Conservation (phyloP, 2,797 vertebrate genomes). For the Sebastolobus altivelis region DNA sequence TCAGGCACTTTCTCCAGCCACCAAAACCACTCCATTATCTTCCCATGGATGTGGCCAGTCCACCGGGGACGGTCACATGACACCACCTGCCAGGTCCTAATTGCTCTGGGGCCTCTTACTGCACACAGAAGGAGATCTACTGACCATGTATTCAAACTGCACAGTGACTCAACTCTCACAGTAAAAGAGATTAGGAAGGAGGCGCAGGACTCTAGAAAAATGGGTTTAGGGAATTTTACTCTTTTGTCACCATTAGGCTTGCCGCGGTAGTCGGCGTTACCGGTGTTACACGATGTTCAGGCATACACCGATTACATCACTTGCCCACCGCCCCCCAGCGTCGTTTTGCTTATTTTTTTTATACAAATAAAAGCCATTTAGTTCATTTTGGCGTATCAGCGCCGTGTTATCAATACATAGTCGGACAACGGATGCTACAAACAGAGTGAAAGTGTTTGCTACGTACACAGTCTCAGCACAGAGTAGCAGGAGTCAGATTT, state of each 20-base stretch:
- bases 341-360: too few species aligned
- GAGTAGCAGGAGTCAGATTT: too few species aligned
- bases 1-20: conserved; percentile 85
- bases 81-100: conserved; percentile 77
- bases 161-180: conserved; percentile 18
- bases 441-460: too few species aligned
- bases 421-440: too few species aligned
- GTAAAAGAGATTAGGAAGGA: conserved; percentile 10
- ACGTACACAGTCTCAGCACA: too few species aligned
- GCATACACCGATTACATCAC: too few species aligned
- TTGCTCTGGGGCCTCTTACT: conserved; percentile 68
- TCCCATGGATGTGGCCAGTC: conserved; percentile 73
- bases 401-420: too few species aligned
- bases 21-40: conserved; percentile 83
- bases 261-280: too few species aligned
- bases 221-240: neutral
- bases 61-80: conserved; percentile 82
- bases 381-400: too few species aligned
- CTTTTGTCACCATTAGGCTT: neutral
- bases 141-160: conserved; percentile 44
- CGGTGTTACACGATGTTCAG: too few species aligned
- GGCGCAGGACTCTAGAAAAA: neutral
- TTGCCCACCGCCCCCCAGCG: too few species aligned
- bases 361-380: too few species aligned
- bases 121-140: conserved; percentile 66